A percentile compares a stretch with the other conserved stretches of the same genome.
Conservation (phyloP, 2,888 invertebrate genomes). For the Stratiomys singularior region DNA sequence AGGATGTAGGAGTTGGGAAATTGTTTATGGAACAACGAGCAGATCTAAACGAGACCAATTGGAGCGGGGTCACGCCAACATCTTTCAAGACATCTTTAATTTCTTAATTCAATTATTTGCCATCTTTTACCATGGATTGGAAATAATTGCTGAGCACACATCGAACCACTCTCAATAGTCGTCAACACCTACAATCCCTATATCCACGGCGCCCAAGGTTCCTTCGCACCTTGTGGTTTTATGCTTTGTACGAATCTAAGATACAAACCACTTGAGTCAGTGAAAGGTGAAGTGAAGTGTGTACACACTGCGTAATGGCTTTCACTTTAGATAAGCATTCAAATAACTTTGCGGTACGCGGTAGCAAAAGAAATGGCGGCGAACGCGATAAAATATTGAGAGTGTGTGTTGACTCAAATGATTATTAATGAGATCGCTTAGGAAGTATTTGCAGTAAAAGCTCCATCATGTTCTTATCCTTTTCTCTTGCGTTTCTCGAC, state of each 20-base stretch:
- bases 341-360: constrained; percentile 25
- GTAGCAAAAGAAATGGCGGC: not conserved
- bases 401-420: constrained; percentile 36
- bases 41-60: too few relatives aligned
- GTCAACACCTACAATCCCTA: not conserved
- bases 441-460: constrained; percentile 29
- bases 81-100: too few relatives aligned
- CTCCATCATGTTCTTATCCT: constrained; percentile 4
- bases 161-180: not conserved
- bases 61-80: too few relatives aligned
- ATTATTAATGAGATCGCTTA: constrained; percentile 33
- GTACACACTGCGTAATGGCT: constrained; percentile 43
- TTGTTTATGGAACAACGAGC: too few relatives aligned
- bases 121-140: too few relatives aligned
- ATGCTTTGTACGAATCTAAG: not conserved
- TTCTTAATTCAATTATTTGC: too few relatives aligned
- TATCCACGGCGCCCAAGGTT: not conserved
- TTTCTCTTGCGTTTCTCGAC: not conserved
- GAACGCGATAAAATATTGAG: constrained; percentile 29
- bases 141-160: too few relatives aligned
- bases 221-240: not conserved
- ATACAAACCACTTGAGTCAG: constrained; percentile 24
- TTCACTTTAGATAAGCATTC: constrained; percentile 39
- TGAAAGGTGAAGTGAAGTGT: constrained; percentile 41
- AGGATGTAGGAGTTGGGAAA: too few relatives aligned